phyloP scores from a whole-genome alignment of 2,888 invertebrate species.

The Xylota segnis region DNA sequence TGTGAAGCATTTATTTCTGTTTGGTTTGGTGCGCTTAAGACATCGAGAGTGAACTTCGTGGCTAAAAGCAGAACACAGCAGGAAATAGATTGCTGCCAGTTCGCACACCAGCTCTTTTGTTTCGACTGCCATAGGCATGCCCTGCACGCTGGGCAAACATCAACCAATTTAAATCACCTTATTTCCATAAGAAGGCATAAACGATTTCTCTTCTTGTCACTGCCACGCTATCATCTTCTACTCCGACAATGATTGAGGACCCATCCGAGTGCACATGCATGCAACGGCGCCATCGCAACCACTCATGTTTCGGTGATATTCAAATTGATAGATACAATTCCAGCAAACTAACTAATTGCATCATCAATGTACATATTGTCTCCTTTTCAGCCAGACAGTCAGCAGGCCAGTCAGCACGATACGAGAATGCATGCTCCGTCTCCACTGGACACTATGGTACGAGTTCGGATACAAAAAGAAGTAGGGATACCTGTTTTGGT shows the following conservation, averaged over 20 bases:
- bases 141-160: neutral
- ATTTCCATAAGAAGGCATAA: constrained; percentile 54
- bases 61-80: neutral
- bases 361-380: constrained; percentile 48
- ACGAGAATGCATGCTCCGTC: constrained; percentile 17
- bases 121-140: neutral
- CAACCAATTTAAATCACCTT: constrained; percentile 44
- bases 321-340: constrained; percentile 68
- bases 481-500: constrained; percentile 44
- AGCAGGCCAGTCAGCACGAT: neutral
- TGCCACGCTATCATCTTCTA: constrained; percentile 19
- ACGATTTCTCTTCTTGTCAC: constrained; percentile 62
- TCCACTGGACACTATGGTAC: constrained; percentile 40
- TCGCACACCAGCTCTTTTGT: constrained; percentile 50
- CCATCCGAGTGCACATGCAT: neutral
- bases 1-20: neutral
- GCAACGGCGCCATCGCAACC: constrained; percentile 34
- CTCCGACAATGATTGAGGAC: constrained; percentile 35
- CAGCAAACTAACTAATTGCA: constrained; percentile 64
- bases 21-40: too few relatives aligned
- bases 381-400: constrained; percentile 7
- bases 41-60: too few relatives aligned
- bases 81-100: constrained; percentile 1
- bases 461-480: neutral
- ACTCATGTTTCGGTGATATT: constrained; percentile 65